Base-by-base conservation (phyloP, 2,888 invertebrate genomes). In the Dynastes maya region DNA sequence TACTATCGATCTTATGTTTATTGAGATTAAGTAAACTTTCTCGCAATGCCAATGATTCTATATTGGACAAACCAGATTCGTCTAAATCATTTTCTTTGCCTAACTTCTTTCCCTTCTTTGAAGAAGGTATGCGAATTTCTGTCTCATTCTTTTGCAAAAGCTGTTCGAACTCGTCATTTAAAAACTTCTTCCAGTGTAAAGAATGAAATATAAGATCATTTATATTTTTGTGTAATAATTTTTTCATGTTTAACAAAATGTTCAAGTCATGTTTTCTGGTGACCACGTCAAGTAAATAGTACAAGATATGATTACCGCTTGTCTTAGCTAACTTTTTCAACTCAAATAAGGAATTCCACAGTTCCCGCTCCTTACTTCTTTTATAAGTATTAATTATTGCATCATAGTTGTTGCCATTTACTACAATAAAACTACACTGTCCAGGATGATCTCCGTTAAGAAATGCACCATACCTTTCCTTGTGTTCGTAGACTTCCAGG, bases 141-240 rank as follows among this genome's bases (percentile, higher is more conserved):
- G 45, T 45, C 8, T 11, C 45, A 45, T 45, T 45, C 45, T 22
- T 22, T 55, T 5, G 55, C 22, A 61, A 61, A 61, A 53, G 13
- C 22, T 4, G 61, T 29, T 61, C 9, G 6, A 6, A 11, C 9
- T 22, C 6, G 3, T 61, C 29, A 61, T 61, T 29, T 29, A 27
- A 9, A 27, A 40, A 27, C 8, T 22, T 49, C 16, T 16, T 68
- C 68, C 27, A 11, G 6, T 8, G 27, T 27, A 61, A 27, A 22
- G 61, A 61, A n/a, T 65, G 13, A n/a, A 65, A 65, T 40, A 65
- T 29, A 16, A 65, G n/a, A 65, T 32, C 53, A 16, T 71, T 71
- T 13, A 71, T 13, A 58, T 58, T 32, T n/a, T 8, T 22, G 37
- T 58, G 16, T 22, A 22, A 13, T 11, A 32, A 22, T 11, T 32